These are phyloP conservation scores for Lasiommata megera DNA, from an alignment of 2,888 invertebrate species.

Conservation along the genomic window DNA sequence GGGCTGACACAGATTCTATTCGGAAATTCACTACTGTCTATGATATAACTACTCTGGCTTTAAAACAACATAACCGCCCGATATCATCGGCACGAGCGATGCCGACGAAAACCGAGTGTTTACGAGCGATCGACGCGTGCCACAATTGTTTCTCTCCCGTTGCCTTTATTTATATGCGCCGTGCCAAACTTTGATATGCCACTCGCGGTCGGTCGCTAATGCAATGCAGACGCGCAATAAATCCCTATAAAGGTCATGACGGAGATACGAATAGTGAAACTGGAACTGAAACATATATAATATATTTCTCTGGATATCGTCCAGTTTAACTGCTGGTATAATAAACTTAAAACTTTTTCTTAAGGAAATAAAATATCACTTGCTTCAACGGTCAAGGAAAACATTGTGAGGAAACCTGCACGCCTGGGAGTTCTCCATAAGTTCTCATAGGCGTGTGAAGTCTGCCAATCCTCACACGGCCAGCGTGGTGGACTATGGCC, in stretches of 20 bases:
- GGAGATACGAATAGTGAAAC: conserved; percentile 26
- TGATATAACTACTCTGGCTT: conserved; percentile 27
- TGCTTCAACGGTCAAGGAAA: too few relatives aligned
- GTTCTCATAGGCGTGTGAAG: too few relatives aligned
- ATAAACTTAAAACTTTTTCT: too few relatives aligned
- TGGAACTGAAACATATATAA: background rate
- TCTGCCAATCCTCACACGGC: too few relatives aligned
- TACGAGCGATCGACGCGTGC: conserved; percentile 50
- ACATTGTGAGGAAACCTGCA: too few relatives aligned
- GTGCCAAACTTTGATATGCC: conserved; percentile 29
- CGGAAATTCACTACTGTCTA: background rate
- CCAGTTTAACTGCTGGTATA: background rate
- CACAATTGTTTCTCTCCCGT: conserved; percentile 44
- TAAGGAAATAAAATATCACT: too few relatives aligned
- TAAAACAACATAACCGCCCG: conserved; percentile 51
- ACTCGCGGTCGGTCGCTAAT: conserved; percentile 29
- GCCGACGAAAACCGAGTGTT: conserved; percentile 59
- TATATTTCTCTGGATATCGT: background rate
- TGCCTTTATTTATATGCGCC: conserved; percentile 36
- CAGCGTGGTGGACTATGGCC: too few relatives aligned
- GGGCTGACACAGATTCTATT: background rate
- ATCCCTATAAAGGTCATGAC: conserved; percentile 31
- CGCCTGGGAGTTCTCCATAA: too few relatives aligned
- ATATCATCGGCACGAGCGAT: conserved; percentile 69
- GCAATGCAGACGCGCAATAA: conserved; percentile 29